Base-by-base conservation (phyloP, 2,888 invertebrate species). In the Rhodophaea formosa region DNA sequence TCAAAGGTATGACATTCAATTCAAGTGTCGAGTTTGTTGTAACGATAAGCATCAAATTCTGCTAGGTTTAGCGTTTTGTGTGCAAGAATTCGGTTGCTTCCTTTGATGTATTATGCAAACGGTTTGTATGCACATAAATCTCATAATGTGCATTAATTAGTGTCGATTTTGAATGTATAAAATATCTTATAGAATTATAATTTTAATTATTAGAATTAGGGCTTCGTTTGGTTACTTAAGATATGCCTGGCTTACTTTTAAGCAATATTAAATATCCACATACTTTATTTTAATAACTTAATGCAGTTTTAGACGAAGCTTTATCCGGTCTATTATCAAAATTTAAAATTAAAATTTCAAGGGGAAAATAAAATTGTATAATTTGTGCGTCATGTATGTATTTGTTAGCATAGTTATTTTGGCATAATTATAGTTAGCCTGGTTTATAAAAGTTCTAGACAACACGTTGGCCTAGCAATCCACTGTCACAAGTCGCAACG, bases 1-100 rank as follows among this genome's bases (percentile, higher is more conserved):
- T 47, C 42, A 56, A 56, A 47, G 42, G 32, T 45, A n/a, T 46
- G 54, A 45, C 45, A 45, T 47, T 47, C 14, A 47, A 47, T 29
- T 14, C 12, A 39, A n/a, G 39, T 39, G 39, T 39, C n/a, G 12
- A 39, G n/a, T 47, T 47, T 47, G 10, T n/a, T 6, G 6, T 12
- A 47, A 29, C 23, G n/a, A 29, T 29, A 29, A 23, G n/a, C 29
- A n/a, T n/a, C 1, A 47, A 29, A 23, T 16, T 45, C 23, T 23
- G 23, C 23, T 23, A 23, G 23, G 23, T 23, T 3, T 23, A 23
- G 23, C 5, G 45, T 29, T 10, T 6, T 29, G n/a, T n/a, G 23
- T 29, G 47, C 47, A 29, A 16, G 16, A 10, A 29, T 47, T 47
- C 3, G 23, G 10, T 39, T 39, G 39, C 39, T 39, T 1, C n/a